Evolutionary conservation across 2,888 invertebrate genomes (phyloP), one percentile per base, ranked within the genome.

Genomic region (Callinectes sapidus): DNA sequence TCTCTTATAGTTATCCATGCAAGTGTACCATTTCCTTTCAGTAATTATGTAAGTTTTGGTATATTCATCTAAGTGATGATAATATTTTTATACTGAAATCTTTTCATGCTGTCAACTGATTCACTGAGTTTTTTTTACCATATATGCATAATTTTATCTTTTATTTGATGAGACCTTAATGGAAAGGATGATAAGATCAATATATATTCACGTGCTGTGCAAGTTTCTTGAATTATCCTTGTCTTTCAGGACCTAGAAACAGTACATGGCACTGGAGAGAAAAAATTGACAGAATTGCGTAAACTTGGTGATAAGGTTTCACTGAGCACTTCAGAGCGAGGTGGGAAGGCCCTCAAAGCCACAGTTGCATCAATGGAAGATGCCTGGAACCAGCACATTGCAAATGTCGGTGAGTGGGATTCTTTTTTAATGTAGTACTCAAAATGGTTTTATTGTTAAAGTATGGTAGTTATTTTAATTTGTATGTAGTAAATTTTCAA

Each of bases 281-380:
- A 95, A 94, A 96, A 97, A 94, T 95, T 98, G 81, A 96, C 97
- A 87, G 97, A 97, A 94, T 96, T 98, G 77, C 97, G 97, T 94
- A 96, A 97, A 91, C 96, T 97, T 14, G 97, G 95, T 54, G 95
- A 95, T 71, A 94, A 95, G 85, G 96, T 96, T 2, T 95, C 95
- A 95, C 95, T 95, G 94, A 98, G 97, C 94, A 99, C 99, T 0
- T 97, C 98, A 0, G 97, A 97, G 87, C 97, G 97, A 95, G 98
- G 98, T 14, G 97, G 97, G 95, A 97, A 97, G 93, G 96, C 97
- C 16, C 96, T 98, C 3, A 97, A 97, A 95, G 96, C 97, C 94
- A 98, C 98, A 96, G 96, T 98, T 87, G 96, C 97, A 77, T 97
- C 97, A 93, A 96, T 98, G 91, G 97, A 97, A 95, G 96, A 96